Conservation (phyloP, 2,797 vertebrate genomes). For the Tokudaia tokunoshimensis region DNA sequence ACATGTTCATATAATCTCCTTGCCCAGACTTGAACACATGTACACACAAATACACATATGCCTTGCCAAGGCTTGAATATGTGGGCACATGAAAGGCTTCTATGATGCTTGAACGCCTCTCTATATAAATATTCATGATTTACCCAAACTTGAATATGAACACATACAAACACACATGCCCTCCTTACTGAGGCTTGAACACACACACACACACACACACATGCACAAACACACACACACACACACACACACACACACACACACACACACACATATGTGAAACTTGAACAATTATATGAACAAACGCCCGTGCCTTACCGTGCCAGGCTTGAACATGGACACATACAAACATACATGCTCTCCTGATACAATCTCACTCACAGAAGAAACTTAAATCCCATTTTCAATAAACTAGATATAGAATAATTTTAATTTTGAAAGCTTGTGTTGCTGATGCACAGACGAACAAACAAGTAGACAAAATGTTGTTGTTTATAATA, state of each 20-base stretch:
- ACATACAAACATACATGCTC: background rate
- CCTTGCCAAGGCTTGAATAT: background rate
- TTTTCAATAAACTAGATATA: background rate
- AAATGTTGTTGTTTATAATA: background rate
- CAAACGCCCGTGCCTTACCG: background rate
- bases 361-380: background rate
- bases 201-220: background rate
- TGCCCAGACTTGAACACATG: background rate
- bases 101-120: background rate
- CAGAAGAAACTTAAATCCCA: background rate
- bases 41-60: background rate
- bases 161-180: background rate
- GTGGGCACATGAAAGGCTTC: background rate
- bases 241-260: background rate
- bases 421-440: slow-evolving; percentile 54
- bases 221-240: too few species aligned
- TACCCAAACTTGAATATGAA: background rate
- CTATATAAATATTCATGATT: background rate
- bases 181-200: background rate
- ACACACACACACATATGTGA: background rate
- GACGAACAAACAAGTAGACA: slow-evolving; percentile 29
- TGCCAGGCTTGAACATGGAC: background rate
- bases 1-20: background rate
- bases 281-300: background rate
- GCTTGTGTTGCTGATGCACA: slow-evolving; percentile 38